These are phyloP conservation scores for Leptoteleia sp. DNA, from an alignment of 1,140 invertebrate species.

Conservation along the genomic window DNA sequence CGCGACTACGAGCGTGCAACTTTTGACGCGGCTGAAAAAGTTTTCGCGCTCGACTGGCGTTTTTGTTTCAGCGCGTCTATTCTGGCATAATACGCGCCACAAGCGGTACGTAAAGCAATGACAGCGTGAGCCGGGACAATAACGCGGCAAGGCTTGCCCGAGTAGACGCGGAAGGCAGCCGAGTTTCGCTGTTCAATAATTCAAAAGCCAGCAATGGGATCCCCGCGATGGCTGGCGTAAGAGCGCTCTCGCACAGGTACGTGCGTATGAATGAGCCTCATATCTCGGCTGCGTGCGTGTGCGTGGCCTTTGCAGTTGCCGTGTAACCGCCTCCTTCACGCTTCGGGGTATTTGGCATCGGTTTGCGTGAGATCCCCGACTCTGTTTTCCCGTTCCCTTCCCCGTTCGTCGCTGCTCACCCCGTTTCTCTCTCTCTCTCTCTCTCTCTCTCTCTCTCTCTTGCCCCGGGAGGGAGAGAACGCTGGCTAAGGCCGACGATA, in stretches of 20 bases:
- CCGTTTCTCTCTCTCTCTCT: no score
- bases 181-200: conserved; percentile 75
- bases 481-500: no score
- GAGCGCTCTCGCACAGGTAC: conserved; percentile 48
- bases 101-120: conserved; percentile 48
- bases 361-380: conserved; percentile 55
- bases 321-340: conserved; percentile 60
- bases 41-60: conserved; percentile 36
- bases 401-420: no score
- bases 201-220: conserved; percentile 70
- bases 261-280: conserved; percentile 62
- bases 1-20: conserved; percentile 6
- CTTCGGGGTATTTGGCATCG: conserved; percentile 65
- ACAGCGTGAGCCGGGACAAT: conserved; percentile 68
- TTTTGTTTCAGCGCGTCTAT: conserved; percentile 50
- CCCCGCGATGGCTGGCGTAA: conserved; percentile 51
- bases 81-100: conserved; percentile 44
- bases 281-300: conserved; percentile 41
- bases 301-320: conserved; percentile 35
- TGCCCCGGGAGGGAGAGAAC: no score
- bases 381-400: background rate
- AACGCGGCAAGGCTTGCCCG: conserved; percentile 67
- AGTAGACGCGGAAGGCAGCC: conserved; percentile 63
- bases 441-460: no score
- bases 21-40: conserved; percentile 39